Base-by-base conservation (phyloP, 2,888 invertebrate species). In the Cacoxenus indagator region DNA sequence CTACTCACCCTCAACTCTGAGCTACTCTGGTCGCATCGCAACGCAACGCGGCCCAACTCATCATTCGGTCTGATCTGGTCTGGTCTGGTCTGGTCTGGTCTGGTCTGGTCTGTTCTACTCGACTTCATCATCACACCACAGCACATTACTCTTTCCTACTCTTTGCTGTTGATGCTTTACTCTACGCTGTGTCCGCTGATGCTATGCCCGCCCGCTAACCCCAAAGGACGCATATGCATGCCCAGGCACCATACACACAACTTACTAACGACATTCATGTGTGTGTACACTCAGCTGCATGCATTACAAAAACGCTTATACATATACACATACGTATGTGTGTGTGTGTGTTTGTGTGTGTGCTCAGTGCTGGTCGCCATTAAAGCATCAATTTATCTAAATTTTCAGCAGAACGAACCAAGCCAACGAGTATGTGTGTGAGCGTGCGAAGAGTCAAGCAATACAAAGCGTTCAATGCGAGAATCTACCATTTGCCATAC, bases 381-480 rank as follows among this genome's bases (percentile, higher is more conserved):
- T 74, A 76, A 70, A 71, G 74, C 79, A 82, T 81, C 73, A 77
- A 76, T 82, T 81, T 76, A 71, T 71, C 71, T 71, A 69, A 61
- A 57, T 59, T 65, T 59, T 59, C n/a, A 69, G 69, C 64, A 70
- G 55, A 71, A 70, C 62, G 45, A 55, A 64, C 64, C 65, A 70
- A 22, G 9, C 29, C 29, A 6, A 59, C 17, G 8, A 17, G 48
- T 19, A 17, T n/a, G 19, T 48, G 48, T 14, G 19, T 19, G n/a
- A 48, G 6, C 8, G 48, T 2, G 19, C 37, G 37, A 37, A 37
- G 37, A 37, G 14, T 8, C 54, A 54, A 26, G 14, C 14, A 54
- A 54, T 54, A 54, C 11, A 54, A n/a, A 54, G 37, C 37, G 37
- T 54, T 54, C 54, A 54, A 54, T 54, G 19, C 54, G 24, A 54